Base-by-base conservation (phyloP, 2,888 invertebrate genomes). In the Epicampocera succincta region DNA sequence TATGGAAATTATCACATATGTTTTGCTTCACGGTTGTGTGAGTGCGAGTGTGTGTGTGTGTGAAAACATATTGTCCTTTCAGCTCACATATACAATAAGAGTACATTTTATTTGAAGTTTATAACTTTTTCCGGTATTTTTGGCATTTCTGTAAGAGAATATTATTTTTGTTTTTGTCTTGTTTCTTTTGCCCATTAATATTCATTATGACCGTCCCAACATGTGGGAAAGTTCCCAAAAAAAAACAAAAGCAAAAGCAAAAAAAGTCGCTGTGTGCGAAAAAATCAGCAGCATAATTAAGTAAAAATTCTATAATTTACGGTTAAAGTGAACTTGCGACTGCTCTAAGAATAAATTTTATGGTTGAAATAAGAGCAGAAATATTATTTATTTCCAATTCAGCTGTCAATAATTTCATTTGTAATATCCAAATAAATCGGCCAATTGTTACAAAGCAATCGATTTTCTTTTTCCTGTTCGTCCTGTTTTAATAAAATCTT, bases 221-320 rank as follows among this genome's bases (percentile, higher is more conserved):
- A 72, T 72, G 42, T 72, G 71, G 12, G 29, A 3, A 29, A 42
- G 40, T 72, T 72, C 60, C 60, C 71, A 58, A 61, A 50, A 71
- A 42, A 56, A 38, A n/a, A n/a, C n/a, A n/a, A n/a, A n/a, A n/a
- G n/a, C n/a, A 9, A 15, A 54, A 56, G 17, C 19, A 9, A 15
- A 54, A n/a, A 13, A n/a, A n/a, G n/a, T n/a, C n/a, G 2, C 3
- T 48, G 12, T 33, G 13, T 54, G 15, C 9, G n/a, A 8, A 40
- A 50, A 25, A 29, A 0, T 0, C 19, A 58, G 3, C 0, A 58
- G 1, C 69, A 58, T 58, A 58, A 48, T 38, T 69, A 19, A 15
- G 1, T 3, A n/a, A n/a, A 33, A 44, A 46, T 46, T 56, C 33
- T n/a, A n/a, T 46, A 19, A 5, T 44, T 52, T 42, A n/a, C 15